A percentile compares a stretch with the other conserved stretches of the same genome.
Evolutionary conservation across 2,888 invertebrate genomes (phyloP).

Genomic region (Eristalinus sepulchralis): DNA sequence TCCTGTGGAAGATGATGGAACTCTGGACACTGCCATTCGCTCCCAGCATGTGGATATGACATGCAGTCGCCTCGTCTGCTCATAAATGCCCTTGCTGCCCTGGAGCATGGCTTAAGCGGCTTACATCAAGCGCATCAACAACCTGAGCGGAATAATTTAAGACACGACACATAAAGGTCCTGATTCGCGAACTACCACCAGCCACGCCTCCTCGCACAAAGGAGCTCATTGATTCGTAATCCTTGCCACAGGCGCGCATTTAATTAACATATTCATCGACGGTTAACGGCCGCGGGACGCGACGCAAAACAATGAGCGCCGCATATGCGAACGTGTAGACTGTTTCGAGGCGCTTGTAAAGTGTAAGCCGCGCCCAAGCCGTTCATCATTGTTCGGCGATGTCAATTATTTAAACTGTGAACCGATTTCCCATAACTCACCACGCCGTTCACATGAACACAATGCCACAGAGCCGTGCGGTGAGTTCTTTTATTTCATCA

Average conservation of each 20-base stretch:
- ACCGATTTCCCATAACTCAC: constrained; percentile 1
- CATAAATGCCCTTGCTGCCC: background rate
- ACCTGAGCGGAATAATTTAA: background rate
- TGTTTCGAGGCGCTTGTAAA: background rate
- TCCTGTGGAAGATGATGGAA: background rate
- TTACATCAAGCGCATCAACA: background rate
- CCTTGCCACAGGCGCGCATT: constrained; percentile 7
- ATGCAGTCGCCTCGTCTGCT: background rate
- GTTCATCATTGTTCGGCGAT: constrained; percentile 13
- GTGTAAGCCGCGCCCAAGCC: background rate
- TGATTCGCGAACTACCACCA: background rate
- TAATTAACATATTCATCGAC: background rate
- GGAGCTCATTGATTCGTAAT: constrained; percentile 10
- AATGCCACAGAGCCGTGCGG: background rate
- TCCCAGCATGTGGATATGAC: too few species aligned
- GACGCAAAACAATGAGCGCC: background rate
- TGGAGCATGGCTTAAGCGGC: background rate
- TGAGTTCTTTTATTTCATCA: background rate
- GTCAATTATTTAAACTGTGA: constrained; percentile 21
- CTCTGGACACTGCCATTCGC: background rate
- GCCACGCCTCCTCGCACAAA: background rate
- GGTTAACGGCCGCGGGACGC: background rate
- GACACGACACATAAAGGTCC: background rate
- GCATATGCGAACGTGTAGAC: background rate
- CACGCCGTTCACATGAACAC: background rate